phyloP scores from a whole-genome alignment of 2,797 vertebrate genomes.

The Gephyroberyx darwinii region DNA sequence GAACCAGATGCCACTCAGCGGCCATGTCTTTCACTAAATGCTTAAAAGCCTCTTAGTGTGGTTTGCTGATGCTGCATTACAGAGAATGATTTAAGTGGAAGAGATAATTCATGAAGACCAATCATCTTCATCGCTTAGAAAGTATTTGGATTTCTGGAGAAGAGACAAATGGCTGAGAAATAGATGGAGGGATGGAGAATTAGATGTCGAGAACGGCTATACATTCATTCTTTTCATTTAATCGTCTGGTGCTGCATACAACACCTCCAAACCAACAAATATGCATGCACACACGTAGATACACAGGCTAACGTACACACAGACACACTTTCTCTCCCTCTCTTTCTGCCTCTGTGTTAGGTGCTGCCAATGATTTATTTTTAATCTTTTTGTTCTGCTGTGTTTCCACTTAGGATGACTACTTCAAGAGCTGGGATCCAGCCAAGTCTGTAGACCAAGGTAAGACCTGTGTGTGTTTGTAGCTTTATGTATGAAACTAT shows the following conservation, averaged over 20 bases:
- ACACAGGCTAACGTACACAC: not conserved
- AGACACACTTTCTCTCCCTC: not conserved
- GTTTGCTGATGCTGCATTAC: conserved; percentile 40
- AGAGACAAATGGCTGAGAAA: conserved; percentile 7
- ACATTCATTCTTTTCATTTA: conserved; percentile 12
- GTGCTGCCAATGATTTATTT: not conserved
- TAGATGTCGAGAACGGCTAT: not conserved
- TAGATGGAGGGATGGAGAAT: not conserved
- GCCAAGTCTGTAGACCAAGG: conserved; percentile 92
- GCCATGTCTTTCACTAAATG: not conserved
- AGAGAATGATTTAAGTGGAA: conserved; percentile 24
- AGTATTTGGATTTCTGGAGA: conserved; percentile 32
- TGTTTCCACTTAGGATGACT: conserved; percentile 88
- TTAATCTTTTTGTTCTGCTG: conserved; percentile 60
- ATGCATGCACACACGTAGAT: not conserved
- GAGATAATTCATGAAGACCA: conserved; percentile 27
- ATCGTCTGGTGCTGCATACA: not conserved
- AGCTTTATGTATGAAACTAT: not conserved
- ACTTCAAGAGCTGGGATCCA: conserved; percentile 95
- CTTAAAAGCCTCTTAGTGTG: conserved; percentile 2
- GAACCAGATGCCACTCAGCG: conserved; percentile 10
- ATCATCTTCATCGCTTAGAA: conserved; percentile 10
- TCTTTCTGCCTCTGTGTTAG: not conserved
- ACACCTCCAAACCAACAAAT: not conserved
- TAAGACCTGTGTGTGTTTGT: conserved; percentile 70